Evolutionary conservation across 2,888 invertebrate genomes (phyloP), one percentile per base, ranked within the genome.

Genomic region (Euplexia lucipara): DNA sequence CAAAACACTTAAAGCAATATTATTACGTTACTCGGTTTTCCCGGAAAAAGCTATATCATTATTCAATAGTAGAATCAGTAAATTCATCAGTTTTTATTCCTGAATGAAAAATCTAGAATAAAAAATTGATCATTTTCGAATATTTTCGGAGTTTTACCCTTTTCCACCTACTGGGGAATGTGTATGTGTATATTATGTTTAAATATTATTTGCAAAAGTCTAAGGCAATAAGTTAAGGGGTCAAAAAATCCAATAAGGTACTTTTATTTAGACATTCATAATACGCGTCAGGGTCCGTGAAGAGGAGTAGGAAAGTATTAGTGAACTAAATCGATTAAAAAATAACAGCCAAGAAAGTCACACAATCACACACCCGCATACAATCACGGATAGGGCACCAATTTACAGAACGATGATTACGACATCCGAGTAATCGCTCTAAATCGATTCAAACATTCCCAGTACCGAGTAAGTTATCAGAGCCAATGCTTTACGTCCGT

Each of bases 381-480:
- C 42, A 52, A 53, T 66, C 72, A 71, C 58, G 48, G 34, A 66
- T 65, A 32, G 58, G 35, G 14, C 37, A 54, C 49, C 37, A 75
- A 73, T 73, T 51, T 70, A 60, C 63, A 61, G 62, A 75, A 48
- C 39, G 45, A 61, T 56, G 64, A 79, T 79, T 79, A 77, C 72
- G 26, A 70, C 59, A 77, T 78, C 70, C 72, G 57, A 67, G 62
- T 76, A 75, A 71, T 54, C 26, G 51, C 63, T 77, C 78, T 70
- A 70, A 73, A 80, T 73, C 78, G 70, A 75, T 69, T 68, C 73
- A 75, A 74, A 70, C 72, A 74, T 73, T 70, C 68, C 65, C 73
- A 70, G 61, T 64, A 76, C 66, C 82, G 78, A 92, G 86, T 91
- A 85, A 91, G 90, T 88, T 89, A 91, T 92, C 92, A 90, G 77